A percentile compares a stretch with the other conserved stretches of the same genome.
phyloP scores from a whole-genome alignment of 2,113 vertebrate species.

The Miniopterus natalensis region DNA sequence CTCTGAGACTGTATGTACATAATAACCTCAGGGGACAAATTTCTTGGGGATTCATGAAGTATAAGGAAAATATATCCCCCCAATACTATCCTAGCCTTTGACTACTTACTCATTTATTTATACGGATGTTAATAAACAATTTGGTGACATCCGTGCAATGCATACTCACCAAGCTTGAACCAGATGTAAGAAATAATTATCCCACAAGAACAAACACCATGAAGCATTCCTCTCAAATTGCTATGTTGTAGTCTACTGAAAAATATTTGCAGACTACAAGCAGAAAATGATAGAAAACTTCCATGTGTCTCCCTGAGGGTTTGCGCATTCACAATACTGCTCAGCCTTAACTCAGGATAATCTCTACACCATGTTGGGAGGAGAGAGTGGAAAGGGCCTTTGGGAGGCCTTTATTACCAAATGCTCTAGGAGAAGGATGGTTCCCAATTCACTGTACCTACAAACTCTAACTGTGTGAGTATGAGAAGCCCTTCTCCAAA shows the following conservation, averaged over 20 bases:
- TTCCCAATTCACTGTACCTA: not conserved
- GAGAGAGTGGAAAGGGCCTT: not conserved
- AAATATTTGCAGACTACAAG: slow-evolving; percentile 46
- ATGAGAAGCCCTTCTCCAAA: not conserved
- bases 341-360: not conserved
- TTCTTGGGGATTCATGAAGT: not conserved
- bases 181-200: slow-evolving; percentile 25
- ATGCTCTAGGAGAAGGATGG: not conserved
- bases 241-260: not conserved
- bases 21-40: not conserved
- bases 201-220: not conserved
- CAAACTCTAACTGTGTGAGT: not conserved
- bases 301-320: not conserved
- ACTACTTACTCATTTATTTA: slow-evolving; percentile 25
- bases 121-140: not conserved
- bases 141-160: slow-evolving; percentile 6
- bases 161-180: slow-evolving; percentile 8
- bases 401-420: not conserved
- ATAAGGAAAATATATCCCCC: not conserved
- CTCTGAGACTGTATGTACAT: not conserved
- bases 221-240: not conserved
- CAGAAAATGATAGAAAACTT: slow-evolving; percentile 27
- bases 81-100: slow-evolving; percentile 33
- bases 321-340: not conserved
- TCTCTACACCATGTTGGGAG: not conserved